Evolutionary conservation across 2,113 vertebrate genomes (phyloP).

Genomic region (Naja naja): DNA sequence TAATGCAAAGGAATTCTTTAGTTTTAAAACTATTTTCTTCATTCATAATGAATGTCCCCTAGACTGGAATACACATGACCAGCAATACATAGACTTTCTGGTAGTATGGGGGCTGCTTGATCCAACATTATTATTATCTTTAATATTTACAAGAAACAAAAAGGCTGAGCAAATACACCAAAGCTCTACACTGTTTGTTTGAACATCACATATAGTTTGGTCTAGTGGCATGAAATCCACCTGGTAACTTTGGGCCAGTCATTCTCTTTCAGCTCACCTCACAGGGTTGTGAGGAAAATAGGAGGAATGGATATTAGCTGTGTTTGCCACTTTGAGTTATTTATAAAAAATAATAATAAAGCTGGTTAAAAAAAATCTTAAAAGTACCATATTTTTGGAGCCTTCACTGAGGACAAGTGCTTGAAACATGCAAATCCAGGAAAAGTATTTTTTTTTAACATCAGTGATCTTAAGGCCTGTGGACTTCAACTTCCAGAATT

Average conservation of each 20-base stretch:
- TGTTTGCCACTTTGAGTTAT: background rate
- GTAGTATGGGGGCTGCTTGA: background rate
- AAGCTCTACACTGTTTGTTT: background rate
- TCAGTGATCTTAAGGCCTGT: background rate
- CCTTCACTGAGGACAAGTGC: background rate
- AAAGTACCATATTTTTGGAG: background rate
- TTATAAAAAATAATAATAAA: background rate
- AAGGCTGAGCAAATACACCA: background rate
- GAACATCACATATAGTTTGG: background rate
- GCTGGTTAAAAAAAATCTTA: background rate
- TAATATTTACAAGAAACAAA: background rate
- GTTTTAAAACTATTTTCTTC: background rate
- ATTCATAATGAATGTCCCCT: background rate
- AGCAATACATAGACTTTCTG: background rate
- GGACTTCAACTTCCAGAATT: background rate
- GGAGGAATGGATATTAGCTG: background rate
- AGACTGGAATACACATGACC: background rate
- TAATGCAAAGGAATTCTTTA: background rate
- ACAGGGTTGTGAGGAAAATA: background rate
- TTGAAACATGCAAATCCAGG: background rate
- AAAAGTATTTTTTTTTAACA: background rate
- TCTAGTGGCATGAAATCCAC: background rate
- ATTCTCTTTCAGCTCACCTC: background rate
- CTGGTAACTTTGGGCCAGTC: background rate
- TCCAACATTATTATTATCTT: background rate